Evolutionary conservation across 2,797 vertebrate species (phyloP).

Genomic region (Phoebastria nigripes): DNA sequence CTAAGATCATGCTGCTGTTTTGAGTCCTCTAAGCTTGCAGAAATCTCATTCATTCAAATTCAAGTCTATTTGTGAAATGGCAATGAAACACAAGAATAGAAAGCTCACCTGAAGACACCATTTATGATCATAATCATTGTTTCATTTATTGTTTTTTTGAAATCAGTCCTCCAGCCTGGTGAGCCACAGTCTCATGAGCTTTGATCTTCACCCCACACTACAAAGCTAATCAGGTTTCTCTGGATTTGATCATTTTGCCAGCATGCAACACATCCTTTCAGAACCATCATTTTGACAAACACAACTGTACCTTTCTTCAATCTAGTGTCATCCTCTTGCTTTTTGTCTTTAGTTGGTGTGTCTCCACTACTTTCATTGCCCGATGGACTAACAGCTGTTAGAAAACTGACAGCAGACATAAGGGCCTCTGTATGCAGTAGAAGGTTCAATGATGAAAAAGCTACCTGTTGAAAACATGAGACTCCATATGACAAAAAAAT

Average conservation of each 20-base stretch:
- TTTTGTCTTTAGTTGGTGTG: slow-evolving; percentile 48
- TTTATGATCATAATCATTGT: background rate
- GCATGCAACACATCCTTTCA: background rate
- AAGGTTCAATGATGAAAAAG: slow-evolving; percentile 90
- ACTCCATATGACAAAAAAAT: background rate
- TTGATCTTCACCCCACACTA: background rate
- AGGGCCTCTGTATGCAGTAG: slow-evolving; percentile 91
- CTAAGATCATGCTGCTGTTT: background rate
- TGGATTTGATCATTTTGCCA: background rate
- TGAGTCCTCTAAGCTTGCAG: background rate
- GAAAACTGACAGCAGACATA: slow-evolving; percentile 86
- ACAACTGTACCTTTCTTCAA: slow-evolving; percentile 76
- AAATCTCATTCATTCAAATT: background rate
- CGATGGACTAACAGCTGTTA: slow-evolving; percentile 77
- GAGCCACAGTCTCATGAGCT: background rate
- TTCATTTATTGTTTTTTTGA: background rate
- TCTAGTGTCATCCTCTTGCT: slow-evolving; percentile 37
- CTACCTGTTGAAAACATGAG: slow-evolving; percentile 79
- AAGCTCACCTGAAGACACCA: background rate
- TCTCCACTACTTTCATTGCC: slow-evolving; percentile 18
- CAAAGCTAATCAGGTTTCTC: background rate
- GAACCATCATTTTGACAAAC: background rate
- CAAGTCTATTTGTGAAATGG: background rate
- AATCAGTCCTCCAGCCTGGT: background rate
- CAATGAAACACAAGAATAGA: background rate